A percentile compares a stretch with the other conserved stretches of the same genome.
Evolutionary conservation across 2,797 vertebrate genomes (phyloP).

Genomic region (Phoebastria nigripes): DNA sequence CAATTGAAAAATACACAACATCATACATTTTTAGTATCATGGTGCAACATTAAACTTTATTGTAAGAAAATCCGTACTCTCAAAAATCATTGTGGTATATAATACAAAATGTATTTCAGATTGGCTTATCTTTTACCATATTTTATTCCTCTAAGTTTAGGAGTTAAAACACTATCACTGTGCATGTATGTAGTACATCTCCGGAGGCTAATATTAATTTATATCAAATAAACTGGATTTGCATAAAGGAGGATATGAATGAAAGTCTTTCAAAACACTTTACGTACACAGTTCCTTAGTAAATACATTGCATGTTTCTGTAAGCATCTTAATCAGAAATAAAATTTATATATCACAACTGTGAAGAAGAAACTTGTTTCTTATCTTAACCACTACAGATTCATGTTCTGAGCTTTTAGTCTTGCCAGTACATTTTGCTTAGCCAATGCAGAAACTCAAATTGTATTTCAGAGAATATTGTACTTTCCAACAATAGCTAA

Average conservation of each 20-base stretch:
- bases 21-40: neutral
- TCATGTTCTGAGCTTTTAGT: neutral
- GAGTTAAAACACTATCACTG: neutral
- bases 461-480: neutral
- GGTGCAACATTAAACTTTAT: neutral
- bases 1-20: neutral
- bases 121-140: neutral
- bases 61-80: neutral
- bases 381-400: neutral
- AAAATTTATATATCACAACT: neutral
- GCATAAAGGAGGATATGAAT: neutral
- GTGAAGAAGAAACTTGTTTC: neutral
- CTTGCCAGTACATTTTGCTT: neutral
- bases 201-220: neutral
- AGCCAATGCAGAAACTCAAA: neutral
- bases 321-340: neutral
- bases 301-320: neutral
- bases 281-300: neutral
- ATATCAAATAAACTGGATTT: neutral
- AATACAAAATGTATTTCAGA: neutral
- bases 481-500: neutral
- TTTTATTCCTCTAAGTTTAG: neutral
- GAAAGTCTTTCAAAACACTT: neutral
- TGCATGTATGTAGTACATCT: neutral
- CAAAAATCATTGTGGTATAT: neutral